phyloP scores from a whole-genome alignment of 2,888 invertebrate genomes.

The Hymenopus coronatus region DNA sequence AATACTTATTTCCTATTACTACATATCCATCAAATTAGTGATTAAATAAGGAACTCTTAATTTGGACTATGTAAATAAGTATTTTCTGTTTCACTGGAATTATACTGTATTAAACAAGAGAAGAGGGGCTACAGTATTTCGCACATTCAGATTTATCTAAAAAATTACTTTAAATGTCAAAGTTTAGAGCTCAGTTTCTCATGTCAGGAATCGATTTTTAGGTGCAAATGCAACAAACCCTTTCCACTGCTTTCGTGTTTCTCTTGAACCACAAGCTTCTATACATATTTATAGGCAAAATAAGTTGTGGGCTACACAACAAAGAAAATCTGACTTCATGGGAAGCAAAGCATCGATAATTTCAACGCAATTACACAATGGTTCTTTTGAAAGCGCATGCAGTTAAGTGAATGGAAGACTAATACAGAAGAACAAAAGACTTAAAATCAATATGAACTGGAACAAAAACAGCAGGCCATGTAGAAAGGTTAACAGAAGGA shows the following conservation, averaged over 20 bases:
- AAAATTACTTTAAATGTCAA: background rate
- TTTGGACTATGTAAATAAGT: no score
- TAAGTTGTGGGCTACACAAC: background rate
- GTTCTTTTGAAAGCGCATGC: background rate
- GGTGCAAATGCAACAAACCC: background rate
- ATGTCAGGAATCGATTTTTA: background rate
- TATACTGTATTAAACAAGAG: no score
- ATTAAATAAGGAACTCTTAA: no score
- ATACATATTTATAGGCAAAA: background rate
- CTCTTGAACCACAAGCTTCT: background rate
- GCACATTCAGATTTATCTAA: no score
- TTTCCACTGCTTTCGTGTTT: background rate
- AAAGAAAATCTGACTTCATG: background rate
- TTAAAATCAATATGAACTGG: background rate
- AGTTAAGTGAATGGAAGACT: background rate
- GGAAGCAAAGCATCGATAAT: background rate
- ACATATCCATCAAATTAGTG: no score
- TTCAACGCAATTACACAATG: background rate
- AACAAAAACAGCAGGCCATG: background rate
- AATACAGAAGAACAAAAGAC: background rate
- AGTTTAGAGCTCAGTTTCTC: background rate
- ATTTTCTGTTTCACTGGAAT: no score
- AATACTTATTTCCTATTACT: no score
- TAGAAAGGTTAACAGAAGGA: background rate
- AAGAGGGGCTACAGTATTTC: no score